Base-by-base conservation (phyloP, 1,140 invertebrate species). In the Theocolax elegans region DNA sequence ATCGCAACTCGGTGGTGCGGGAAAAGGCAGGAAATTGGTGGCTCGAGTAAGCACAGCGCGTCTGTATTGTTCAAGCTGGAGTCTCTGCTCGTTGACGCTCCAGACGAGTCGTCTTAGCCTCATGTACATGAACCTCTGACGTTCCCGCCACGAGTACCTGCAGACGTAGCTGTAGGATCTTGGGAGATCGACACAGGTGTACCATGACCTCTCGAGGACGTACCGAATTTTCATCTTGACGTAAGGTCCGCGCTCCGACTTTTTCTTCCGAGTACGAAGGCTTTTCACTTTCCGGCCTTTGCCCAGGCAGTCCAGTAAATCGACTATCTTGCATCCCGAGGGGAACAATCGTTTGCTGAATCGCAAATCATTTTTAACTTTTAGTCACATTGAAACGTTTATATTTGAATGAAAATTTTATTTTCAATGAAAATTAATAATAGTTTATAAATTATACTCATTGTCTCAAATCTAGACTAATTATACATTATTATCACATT, bases 91-190 rank as follows among this genome's bases (percentile, higher is more conserved):
- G 71, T 85, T 85, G 8, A 81, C 77, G 53, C 76, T 85, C 7
- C 71, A 65, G 7, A 86, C 80, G 6, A 86, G 73, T 27, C 84
- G 76, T 8, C 85, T 76, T 1, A 86, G 29, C 67, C 83, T 74
- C 1, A 85, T 73, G 35, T 85, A 85, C 85, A 85, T 86, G 40
- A 81, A 85, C 27, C 80, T 72, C 48, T 86, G 85, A 8, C 80
- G 76, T 13, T 85, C 84, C 9, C 76, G 72, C 84, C 83, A 85
- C 0, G 74, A 81, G 12, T 79, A 73, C 44, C 85, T 79, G 23
- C 80, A 72, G 0, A 59, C 51, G 0, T 72, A 77, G 10, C 76
- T 71, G 42, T 85, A 78, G 0, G 69, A 42, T 15, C 75, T 75
- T 8, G 75, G 72, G 2, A 84, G 74, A 23, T 76, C 53, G 0